Percentiles rank a stretch among this genome's conserved stretches.
phyloP scores from a whole-genome alignment of 2,797 vertebrate species.

The Sardinella longiceps region DNA sequence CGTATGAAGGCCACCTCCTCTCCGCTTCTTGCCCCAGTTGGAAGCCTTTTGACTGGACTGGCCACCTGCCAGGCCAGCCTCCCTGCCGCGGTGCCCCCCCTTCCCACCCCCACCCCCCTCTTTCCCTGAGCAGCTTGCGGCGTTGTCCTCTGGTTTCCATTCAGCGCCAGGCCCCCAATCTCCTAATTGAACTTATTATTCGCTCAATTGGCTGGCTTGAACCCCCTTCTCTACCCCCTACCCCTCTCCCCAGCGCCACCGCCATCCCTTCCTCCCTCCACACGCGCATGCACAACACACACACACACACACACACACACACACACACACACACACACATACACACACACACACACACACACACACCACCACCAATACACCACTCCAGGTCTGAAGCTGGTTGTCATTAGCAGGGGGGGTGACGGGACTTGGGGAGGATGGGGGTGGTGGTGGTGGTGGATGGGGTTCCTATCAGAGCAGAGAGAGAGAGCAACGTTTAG shows the following conservation, averaged over 20 bases:
- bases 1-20: constrained; percentile 1
- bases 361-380: background rate
- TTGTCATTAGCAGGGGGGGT: constrained; percentile 76
- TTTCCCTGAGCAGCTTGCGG: constrained; percentile 64
- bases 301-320: background rate
- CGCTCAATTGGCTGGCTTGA: constrained; percentile 81
- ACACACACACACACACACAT: background rate
- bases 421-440: constrained; percentile 49
- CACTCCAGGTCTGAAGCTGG: constrained; percentile 74
- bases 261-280: background rate
- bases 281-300: too few species aligned
- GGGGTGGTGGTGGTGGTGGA: constrained; percentile 41
- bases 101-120: constrained; percentile 16
- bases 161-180: constrained; percentile 74
- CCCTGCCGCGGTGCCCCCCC: constrained; percentile 37
- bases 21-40: background rate
- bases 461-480: constrained; percentile 41
- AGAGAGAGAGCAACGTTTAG: background rate
- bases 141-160: constrained; percentile 81
- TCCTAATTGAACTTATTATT: constrained; percentile 84
- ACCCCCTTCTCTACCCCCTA: constrained; percentile 63
- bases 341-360: background rate
- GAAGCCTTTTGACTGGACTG: constrained; percentile 42
- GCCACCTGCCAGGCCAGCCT: constrained; percentile 51
- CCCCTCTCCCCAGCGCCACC: background rate